phyloP scores from a whole-genome alignment of 2,888 invertebrate species.

The Leuctra nigra region DNA sequence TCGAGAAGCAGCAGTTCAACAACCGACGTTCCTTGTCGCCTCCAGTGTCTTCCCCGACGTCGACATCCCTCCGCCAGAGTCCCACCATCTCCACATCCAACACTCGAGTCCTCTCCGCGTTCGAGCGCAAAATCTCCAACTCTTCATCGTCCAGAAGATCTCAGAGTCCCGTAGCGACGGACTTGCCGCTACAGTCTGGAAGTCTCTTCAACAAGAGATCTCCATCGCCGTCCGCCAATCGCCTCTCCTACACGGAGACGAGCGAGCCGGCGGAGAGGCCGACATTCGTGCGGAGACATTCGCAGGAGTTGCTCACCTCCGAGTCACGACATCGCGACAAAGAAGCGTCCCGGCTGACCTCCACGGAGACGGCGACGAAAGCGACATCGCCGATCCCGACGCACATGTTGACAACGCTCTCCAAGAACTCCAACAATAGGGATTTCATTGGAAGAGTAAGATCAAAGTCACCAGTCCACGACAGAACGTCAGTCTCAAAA shows the following conservation, averaged over 20 bases:
- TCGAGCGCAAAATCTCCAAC: not conserved
- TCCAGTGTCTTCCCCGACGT: not conserved
- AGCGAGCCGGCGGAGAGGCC: not conserved
- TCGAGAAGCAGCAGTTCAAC: not conserved
- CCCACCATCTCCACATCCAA: not conserved
- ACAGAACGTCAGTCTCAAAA: not conserved
- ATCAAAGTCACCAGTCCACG: not conserved
- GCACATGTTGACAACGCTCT: not conserved
- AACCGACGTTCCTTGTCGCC: not conserved
- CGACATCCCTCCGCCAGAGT: not conserved
- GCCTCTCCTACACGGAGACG: not conserved
- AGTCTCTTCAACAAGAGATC: not conserved
- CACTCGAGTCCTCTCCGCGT: not conserved
- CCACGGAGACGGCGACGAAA: not conserved
- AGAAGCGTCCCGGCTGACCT: not conserved
- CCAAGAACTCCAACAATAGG: constrained; percentile 1
- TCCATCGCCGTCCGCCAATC: not conserved
- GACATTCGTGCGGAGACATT: not conserved
- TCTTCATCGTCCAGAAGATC: not conserved
- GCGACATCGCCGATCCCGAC: not conserved
- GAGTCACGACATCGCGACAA: not conserved
- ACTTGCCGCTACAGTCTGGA: not conserved
- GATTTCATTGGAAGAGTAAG: constrained; percentile 6
- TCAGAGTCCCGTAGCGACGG: not conserved
- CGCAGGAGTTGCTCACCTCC: not conserved